Percentiles rank a stretch among this genome's conserved stretches.
Evolutionary conservation across 23 tunicate genomes (phyloP).

Genomic region (Phallusia fumigata): DNA sequence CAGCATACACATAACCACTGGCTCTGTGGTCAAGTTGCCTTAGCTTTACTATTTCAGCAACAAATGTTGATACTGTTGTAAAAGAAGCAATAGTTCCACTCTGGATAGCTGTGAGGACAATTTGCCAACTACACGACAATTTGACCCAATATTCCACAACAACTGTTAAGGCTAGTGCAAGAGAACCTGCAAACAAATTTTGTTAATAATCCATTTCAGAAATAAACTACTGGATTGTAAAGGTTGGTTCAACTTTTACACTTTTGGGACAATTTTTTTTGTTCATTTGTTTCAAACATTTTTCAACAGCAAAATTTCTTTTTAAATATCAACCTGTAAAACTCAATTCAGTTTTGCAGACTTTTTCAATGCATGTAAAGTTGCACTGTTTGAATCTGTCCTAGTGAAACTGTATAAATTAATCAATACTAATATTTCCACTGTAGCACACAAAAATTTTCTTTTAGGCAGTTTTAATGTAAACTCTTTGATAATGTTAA

Average conservation of each 20-base stretch:
- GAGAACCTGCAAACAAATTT: neutral
- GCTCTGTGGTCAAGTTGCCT: neutral
- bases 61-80: neutral
- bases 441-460: too few species aligned
- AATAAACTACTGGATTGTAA: too few species aligned
- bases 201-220: too few species aligned
- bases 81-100: neutral
- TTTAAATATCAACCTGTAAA: neutral
- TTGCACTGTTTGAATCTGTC: too few species aligned
- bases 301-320: neutral
- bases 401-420: too few species aligned
- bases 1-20: neutral
- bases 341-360: too few species aligned
- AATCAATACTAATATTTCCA: too few species aligned
- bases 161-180: neutral
- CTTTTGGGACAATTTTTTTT: neutral
- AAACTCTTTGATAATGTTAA: too few species aligned
- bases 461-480: too few species aligned
- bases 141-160: neutral
- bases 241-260: too few species aligned
- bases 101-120: neutral
- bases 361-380: too few species aligned
- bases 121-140: neutral
- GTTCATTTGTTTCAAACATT: too few species aligned
- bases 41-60: neutral